A percentile compares a stretch with the other conserved stretches of the same genome.
Conservation (phyloP, 1,140 invertebrate species). For the Leptinotarsa undecemlineata region DNA sequence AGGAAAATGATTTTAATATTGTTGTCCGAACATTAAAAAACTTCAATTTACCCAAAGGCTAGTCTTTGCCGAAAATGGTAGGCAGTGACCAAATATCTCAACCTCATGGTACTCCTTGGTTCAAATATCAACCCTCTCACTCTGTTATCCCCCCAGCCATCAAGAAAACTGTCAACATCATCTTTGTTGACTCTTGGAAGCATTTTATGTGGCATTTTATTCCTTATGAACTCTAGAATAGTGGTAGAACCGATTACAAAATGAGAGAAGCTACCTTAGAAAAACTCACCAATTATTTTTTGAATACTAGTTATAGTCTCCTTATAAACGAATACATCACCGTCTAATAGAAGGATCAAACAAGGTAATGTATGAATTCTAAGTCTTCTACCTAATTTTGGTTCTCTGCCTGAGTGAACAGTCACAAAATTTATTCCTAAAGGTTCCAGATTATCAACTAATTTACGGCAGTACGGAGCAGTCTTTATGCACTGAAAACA, state of each 20-base stretch:
- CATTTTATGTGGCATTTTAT: constrained; percentile 81
- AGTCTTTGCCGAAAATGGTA: constrained; percentile 83
- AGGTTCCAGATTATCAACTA: constrained; percentile 83
- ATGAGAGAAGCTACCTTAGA: not conserved
- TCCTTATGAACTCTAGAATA: constrained; percentile 78
- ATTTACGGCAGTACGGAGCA: constrained; percentile 78
- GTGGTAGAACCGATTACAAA: constrained; percentile 29
- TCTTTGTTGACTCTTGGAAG: constrained; percentile 71
- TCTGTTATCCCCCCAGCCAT: constrained; percentile 88
- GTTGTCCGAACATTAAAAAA: not conserved
- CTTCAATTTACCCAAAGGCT: constrained; percentile 73
- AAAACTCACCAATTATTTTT: constrained; percentile 71
- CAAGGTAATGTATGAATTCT: constrained; percentile 80
- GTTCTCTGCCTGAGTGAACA: constrained; percentile 82
- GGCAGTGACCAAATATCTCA: constrained; percentile 87
- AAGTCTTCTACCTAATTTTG: constrained; percentile 72
- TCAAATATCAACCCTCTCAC: constrained; percentile 89
- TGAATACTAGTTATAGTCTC: constrained; percentile 76
- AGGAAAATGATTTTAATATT: constrained; percentile 28
- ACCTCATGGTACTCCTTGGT: constrained; percentile 71
- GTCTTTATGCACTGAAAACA: constrained; percentile 88
- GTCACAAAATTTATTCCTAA: constrained; percentile 73
- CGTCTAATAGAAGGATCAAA: constrained; percentile 80
- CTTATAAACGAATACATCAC: constrained; percentile 77
- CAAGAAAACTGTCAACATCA: constrained; percentile 78